phyloP scores from a whole-genome alignment of 2,888 invertebrate genomes.

The Crioceris asparagi region DNA sequence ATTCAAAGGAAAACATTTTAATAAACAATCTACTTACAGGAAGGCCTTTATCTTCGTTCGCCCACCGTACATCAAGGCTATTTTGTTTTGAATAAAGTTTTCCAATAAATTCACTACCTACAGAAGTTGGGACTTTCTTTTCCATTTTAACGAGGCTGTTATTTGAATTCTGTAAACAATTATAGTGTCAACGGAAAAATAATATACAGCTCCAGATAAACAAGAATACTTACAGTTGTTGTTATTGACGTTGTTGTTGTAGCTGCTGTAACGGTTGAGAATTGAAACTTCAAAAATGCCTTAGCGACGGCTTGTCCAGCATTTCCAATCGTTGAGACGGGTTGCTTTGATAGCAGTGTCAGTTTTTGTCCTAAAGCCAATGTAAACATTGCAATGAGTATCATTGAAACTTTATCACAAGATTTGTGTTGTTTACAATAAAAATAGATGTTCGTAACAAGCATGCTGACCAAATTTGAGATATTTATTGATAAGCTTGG shows the following conservation, averaged over 20 bases:
- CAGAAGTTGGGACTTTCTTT: conserved; percentile 24
- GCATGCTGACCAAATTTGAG: conserved; percentile 14
- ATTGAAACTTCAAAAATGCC: conserved; percentile 36
- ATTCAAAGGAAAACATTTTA: too few relatives aligned
- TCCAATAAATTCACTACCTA: conserved; percentile 34
- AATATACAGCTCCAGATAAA: conserved; percentile 2
- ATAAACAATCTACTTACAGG: background rate
- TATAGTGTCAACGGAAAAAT: background rate
- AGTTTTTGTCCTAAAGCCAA: conserved; percentile 50
- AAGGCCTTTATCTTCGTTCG: conserved; percentile 18
- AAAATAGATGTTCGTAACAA: conserved; percentile 14
- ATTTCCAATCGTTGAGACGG: conserved; percentile 37
- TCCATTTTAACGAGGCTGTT: conserved; percentile 12
- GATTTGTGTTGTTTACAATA: too few relatives aligned
- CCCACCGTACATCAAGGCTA: conserved; percentile 35
- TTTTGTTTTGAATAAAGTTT: conserved; percentile 33
- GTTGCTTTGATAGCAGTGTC: conserved; percentile 45
- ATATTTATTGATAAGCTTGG: too few relatives aligned
- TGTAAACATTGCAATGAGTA: too few relatives aligned
- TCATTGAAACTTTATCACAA: too few relatives aligned
- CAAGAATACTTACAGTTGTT: conserved; percentile 23
- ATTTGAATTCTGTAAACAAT: conserved; percentile 20
- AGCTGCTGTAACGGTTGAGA: conserved; percentile 30
- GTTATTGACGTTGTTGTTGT: conserved; percentile 25
- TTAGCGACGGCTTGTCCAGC: conserved; percentile 30